phyloP scores from a whole-genome alignment of 2,888 invertebrate genomes.

The Agrenia bidenticulata region DNA sequence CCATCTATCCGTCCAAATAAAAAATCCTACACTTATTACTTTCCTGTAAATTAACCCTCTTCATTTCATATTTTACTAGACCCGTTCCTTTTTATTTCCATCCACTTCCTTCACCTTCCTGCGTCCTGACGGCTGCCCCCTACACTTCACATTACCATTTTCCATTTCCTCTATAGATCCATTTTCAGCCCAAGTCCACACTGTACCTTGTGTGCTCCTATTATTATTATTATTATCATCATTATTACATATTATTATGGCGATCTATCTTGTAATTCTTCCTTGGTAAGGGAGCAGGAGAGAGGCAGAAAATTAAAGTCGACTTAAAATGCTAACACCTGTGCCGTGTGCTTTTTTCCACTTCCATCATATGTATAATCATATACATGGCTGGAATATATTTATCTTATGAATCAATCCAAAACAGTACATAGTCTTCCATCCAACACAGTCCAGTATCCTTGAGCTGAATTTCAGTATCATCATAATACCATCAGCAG shows the following conservation, averaged over 20 bases:
- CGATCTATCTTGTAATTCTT: too few species aligned
- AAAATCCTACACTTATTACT: conserved; percentile 25
- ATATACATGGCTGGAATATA: not conserved
- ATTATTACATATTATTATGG: too few species aligned
- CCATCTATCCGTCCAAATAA: conserved; percentile 8
- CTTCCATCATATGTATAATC: not conserved
- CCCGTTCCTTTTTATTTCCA: not conserved
- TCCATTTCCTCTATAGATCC: conserved; percentile 2
- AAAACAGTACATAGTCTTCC: too few species aligned
- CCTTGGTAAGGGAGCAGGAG: not conserved
- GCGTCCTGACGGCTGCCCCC: conserved; percentile 16
- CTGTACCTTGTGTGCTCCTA: too few species aligned
- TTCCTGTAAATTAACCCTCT: conserved; percentile 28
- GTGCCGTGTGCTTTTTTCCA: conserved; percentile 17
- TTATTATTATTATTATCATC: too few species aligned
- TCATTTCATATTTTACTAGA: conserved; percentile 13
- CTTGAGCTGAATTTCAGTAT: too few species aligned
- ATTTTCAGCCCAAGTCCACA: too few species aligned
- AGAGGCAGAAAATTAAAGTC: conserved; percentile 12
- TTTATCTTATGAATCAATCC: too few species aligned
- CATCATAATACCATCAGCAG: too few species aligned
- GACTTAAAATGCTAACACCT: conserved; percentile 14
- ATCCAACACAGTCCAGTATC: too few species aligned
- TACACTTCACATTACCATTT: conserved; percentile 10
- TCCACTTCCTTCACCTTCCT: conserved; percentile 18